Evolutionary conservation across 1,140 invertebrate species (phyloP), one percentile per base, ranked within the genome.

Genomic region (Euura saliciscinereae): DNA sequence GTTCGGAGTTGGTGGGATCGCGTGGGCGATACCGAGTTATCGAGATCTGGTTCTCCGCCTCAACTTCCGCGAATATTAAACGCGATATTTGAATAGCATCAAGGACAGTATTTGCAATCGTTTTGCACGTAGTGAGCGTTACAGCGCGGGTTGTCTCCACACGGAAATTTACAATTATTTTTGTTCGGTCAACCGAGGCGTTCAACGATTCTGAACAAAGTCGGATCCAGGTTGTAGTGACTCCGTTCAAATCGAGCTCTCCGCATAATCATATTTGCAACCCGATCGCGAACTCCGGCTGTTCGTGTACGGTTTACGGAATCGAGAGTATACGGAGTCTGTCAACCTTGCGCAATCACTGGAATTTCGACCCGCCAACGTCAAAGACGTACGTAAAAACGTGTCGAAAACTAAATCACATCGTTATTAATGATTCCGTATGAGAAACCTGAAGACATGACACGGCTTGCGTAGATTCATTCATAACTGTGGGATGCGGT

Each of bases 41-140:
- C 43, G 5, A 67, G 66, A 67, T 67, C 66, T 67, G 66, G 66
- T 67, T 67, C 10, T 67, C 7, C 43, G 43, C 66, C 3, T 13
- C 66, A 67, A 67, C 66, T 67, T 67, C 66, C 66, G 66, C 8
- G 66, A 28, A 67, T n/a, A 67, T 67, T 67, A 67, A 28, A 7
- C 42, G 13, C 66, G 43, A 67, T 67, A 67, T 67, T 67, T 67
- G 66, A 67, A 67, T 67, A 67, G 66, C 10, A 3, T 42, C 8
- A 67, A 67, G 66, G 66, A 67, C 66, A 42, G 66, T 28, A 8
- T 44, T 67, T 28, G 28, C 28, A 28, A 28, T 28, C 28, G 28
- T 28, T 28, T 28, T 28, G 28, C 28, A 28, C 28, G 28, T 28
- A 28, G 28, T 28, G 28, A 1, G 28, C 28, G 13, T 59, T 4